Evolutionary conservation across 2,888 invertebrate genomes (phyloP), one percentile per base, ranked within the genome.

Genomic region (Marronus borbonicus): DNA sequence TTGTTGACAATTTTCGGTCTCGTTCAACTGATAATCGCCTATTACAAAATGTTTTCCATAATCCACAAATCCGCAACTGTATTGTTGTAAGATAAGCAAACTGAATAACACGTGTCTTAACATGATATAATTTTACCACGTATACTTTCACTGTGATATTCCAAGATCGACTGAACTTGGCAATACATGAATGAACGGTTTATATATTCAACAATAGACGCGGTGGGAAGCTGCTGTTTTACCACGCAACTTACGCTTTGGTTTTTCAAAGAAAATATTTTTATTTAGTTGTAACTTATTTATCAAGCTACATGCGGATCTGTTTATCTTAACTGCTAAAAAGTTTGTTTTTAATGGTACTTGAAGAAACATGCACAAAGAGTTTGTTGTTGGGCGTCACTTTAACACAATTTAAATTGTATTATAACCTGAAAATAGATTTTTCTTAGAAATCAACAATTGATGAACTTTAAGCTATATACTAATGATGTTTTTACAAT

Each of bases 151-250:
- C 24, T 14, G 62, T 60, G 72, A 20, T 60, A 74, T 60, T 60
- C 44, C 2, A 24, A 20, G 72, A 74, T 74, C 72, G 72, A 74
- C 72, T 74, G 58, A 60, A 60, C 20, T 60, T 49, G 49, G 60
- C 12, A 17, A 62, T 74, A 60, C 55, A 39, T 60, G 60, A 60
- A 44, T 24, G 24, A 44, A 74, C 44, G 44, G 44, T 60, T 74
- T 74, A 74, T 74, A 74, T 74, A 74, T 44, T 20, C 28, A 10
- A 49, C 50, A 68, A 14, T 28, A 28, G 68, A 20, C 7, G 68
- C 50, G n/a, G 68, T 28, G 39, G 39, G 39, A 39, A 65, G 10
- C 65, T 62, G 24, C 10, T 62, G 28, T 28, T 62, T 28, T 62
- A 62, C 44, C 44, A 44, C 44, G 0, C 44, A 44, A 44, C 2